Percentiles rank a stretch among this genome's conserved stretches.
These are phyloP conservation scores for Tinea pellionella DNA, from an alignment of 2,888 invertebrate genomes.

Conservation along the genomic window DNA sequence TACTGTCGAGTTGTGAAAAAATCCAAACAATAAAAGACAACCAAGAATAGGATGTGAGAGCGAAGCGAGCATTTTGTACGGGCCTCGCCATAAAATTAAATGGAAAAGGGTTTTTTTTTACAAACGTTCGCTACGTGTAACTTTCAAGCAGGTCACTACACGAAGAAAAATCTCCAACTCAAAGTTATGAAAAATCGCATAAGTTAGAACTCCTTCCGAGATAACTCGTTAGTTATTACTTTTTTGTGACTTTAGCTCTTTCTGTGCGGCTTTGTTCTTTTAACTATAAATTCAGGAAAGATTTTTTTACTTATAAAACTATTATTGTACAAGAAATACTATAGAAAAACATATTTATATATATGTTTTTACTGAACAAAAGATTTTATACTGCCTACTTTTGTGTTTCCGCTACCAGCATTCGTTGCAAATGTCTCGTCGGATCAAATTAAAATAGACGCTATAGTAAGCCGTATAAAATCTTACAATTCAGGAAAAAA, in stretches of 20 bases:
- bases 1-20: conserved; percentile 40
- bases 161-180: conserved; percentile 20
- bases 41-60: conserved; percentile 24
- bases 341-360: too few relatives aligned
- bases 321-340: neutral
- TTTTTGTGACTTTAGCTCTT: conserved; percentile 15
- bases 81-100: conserved; percentile 55
- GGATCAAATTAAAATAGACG: too few relatives aligned
- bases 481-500: too few relatives aligned
- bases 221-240: conserved; percentile 38
- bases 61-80: conserved; percentile 35
- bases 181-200: conserved; percentile 46
- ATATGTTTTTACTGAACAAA: too few relatives aligned
- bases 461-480: too few relatives aligned
- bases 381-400: too few relatives aligned
- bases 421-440: too few relatives aligned
- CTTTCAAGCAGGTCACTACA: conserved; percentile 29
- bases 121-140: conserved; percentile 36
- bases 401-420: too few relatives aligned
- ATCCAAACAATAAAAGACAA: conserved; percentile 51
- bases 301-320: neutral
- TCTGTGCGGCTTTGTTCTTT: conserved; percentile 2
- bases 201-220: conserved; percentile 38
- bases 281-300: neutral
- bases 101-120: conserved; percentile 27